Evolutionary conservation across 2,888 invertebrate species (phyloP), one percentile per base, ranked within the genome.

Genomic region (Mythimna loreyi): DNA sequence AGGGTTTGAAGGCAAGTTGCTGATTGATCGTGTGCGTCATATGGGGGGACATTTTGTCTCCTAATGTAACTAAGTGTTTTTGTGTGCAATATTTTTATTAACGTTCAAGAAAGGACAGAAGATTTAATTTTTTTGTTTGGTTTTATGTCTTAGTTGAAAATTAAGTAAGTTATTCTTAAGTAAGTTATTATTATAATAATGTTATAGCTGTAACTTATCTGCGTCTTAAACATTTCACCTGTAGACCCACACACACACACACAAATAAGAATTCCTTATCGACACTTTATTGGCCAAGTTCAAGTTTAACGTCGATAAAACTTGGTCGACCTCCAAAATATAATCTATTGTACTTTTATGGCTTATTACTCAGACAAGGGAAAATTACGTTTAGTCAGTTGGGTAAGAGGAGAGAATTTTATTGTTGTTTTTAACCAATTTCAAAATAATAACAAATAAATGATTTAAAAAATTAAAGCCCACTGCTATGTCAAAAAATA

Each of bases 231-330:
- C 49, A 53, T 52, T 36, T 65, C 56, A 66, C 30, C 52, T 62
- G 52, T 47, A n/a, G 19, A 40, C 5, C 5, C 5, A 40, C 40
- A 16, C 16, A 40, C 40, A 40, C 36, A 36, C 11, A 43, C 19
- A 9, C 57, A 53, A 50, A 64, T 52, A 61, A 52, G 81, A 57
- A 68, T 75, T 61, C 57, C 55, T 49, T 62, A 72, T 69, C 36
- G 25, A 59, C 69, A 64, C 36, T 81, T 80, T 77, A 59, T 40
- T 40, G 66, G 21, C 9, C 9, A 55, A 68, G 36, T 56, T 66
- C 43, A 49, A 66, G 62, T 65, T 81, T 76, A 65, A 36, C 5
- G 56, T 19, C 63, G 21, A 64, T 72, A 68, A 65, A 76, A 76
- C 33, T 65, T 28, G 47, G 45, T 52, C 13, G 61, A 21, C 64